Base-by-base conservation (phyloP, 2,888 invertebrate species). In the Nemoura dubitans region DNA sequence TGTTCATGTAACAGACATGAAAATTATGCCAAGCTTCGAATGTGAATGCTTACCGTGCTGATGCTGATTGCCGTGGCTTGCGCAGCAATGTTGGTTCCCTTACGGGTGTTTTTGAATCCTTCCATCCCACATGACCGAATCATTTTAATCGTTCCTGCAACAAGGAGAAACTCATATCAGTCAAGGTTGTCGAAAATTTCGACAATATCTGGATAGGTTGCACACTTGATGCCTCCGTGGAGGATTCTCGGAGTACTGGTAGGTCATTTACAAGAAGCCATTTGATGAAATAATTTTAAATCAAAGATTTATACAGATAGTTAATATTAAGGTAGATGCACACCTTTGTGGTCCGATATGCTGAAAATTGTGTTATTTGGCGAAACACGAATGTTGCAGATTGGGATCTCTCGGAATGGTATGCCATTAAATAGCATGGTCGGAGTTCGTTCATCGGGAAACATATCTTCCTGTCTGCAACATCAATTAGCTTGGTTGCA, bases 31-130 rank as follows among this genome's bases (percentile, higher is more conserved):
- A n/a, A n/a, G n/a, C n/a, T n/a, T n/a, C n/a, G n/a, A n/a, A n/a
- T n/a, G n/a, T n/a, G n/a, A n/a, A n/a, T n/a, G 59, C 88, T 86
- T 92, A 97, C 97, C 87, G 92, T 92, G 89, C 96, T 96, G 89
- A 98, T 92, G 87, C 93, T 94, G 86, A 98, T 95, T 29, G 97
- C 98, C 29, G 98, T 97, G 16, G 98, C 97, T 92, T 99, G 98
- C 0, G 98, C 99, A 76, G 99, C 99, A 90, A 99, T 96, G 91
- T 98, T 98, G 3, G 99, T 99, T 88, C 98, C 98, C 92, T 99
- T 99, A 89, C 96, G 95, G 0, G 98, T 95, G 91, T 98, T 97
- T 92, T 98, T 98, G 90, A 98, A 99, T 5, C 99, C 99, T 91
- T 98, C 98, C 89, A 95, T 93, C 0, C 98, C 98, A 92, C 97